phyloP scores from a whole-genome alignment of 1,140 invertebrate genomes.

The Pachypeltis micranthus region DNA sequence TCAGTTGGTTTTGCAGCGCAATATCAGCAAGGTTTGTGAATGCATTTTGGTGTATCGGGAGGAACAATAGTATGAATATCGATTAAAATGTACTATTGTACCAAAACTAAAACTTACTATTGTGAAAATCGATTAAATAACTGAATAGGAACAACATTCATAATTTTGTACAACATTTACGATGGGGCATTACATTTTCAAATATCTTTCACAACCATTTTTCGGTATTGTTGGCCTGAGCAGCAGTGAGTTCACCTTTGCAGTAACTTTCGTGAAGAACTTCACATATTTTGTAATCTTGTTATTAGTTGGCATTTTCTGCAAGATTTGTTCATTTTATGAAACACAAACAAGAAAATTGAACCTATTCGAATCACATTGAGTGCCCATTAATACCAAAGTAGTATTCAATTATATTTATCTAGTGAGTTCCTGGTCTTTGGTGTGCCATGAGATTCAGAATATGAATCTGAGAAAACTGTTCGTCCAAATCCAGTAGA shows the following conservation, averaged over 20 bases:
- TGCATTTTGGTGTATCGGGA: background rate
- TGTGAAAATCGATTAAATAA: background rate
- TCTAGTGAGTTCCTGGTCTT: no score
- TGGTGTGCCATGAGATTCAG: no score
- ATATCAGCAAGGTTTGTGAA: constrained; percentile 52
- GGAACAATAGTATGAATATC: background rate
- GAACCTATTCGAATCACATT: no score
- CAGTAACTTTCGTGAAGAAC: no score
- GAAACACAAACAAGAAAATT: no score
- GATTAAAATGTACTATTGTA: background rate
- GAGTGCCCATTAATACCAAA: no score
- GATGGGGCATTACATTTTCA: background rate
- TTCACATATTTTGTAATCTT: no score
- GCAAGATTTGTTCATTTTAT: background rate
- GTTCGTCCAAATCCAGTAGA: background rate
- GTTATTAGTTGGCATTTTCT: background rate
- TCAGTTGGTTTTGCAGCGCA: constrained; percentile 62
- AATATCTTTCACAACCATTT: no score
- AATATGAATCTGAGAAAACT: no score
- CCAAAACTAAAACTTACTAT: background rate
- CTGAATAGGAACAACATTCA: background rate
- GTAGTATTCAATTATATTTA: no score
- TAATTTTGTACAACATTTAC: background rate
- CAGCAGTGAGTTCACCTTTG: no score
- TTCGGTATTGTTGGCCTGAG: no score